Evolutionary conservation across 2,113 vertebrate species (phyloP).

Genomic region (Beaufortia kweichowensis): DNA sequence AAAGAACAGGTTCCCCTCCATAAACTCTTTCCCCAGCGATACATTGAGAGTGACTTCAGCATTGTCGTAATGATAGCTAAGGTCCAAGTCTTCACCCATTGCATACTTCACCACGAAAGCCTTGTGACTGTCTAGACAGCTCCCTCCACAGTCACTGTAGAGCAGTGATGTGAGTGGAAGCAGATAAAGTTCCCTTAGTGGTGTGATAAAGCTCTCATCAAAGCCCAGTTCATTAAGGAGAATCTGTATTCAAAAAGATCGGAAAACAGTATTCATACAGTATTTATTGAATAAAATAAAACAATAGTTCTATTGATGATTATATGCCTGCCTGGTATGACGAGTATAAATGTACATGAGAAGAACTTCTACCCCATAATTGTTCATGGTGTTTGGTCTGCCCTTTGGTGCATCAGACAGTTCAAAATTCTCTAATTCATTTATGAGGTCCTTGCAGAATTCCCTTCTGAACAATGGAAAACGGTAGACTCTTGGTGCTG

Average conservation of each 20-base stretch:
- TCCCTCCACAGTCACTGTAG: slow-evolving; percentile 84
- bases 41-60: slow-evolving; percentile 93
- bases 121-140: slow-evolving; percentile 87
- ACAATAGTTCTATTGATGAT: no score
- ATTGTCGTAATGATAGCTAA: slow-evolving; percentile 93
- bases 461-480: slow-evolving; percentile 82
- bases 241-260: slow-evolving; percentile 61
- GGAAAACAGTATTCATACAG: not conserved
- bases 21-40: slow-evolving; percentile 88
- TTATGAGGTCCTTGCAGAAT: slow-evolving; percentile 85
- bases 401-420: slow-evolving; percentile 87
- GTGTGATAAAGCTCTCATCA: slow-evolving; percentile 82
- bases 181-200: slow-evolving; percentile 85
- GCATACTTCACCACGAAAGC: slow-evolving; percentile 92
- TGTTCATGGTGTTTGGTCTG: slow-evolving; percentile 96
- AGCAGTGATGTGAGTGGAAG: slow-evolving; percentile 79
- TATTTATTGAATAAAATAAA: not conserved
- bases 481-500: slow-evolving; percentile 85
- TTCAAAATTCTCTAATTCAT: slow-evolving; percentile 93
- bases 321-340: no score
- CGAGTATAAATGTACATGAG: not conserved
- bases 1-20: slow-evolving; percentile 89
- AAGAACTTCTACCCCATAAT: slow-evolving; percentile 86
- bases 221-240: slow-evolving; percentile 89
- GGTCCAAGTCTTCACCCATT: slow-evolving; percentile 79